These are phyloP conservation scores for Calliphora vicina DNA, from an alignment of 1,140 invertebrate species.

Conservation along the genomic window DNA sequence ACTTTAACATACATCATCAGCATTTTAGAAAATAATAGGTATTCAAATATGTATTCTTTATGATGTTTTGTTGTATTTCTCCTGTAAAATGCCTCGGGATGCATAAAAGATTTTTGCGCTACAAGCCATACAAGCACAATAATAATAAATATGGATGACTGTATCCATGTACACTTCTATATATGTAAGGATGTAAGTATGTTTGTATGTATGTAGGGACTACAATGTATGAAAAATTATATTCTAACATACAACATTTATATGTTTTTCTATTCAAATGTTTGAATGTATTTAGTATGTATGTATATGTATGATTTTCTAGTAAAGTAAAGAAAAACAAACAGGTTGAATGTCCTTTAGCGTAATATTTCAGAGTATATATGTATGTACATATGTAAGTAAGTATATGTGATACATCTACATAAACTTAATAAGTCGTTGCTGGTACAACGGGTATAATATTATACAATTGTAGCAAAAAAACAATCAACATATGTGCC, in stretches of 20 bases:
- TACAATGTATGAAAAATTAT: not conserved
- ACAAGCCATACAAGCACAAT: not conserved
- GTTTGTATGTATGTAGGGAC: not conserved
- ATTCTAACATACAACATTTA: too few relatives aligned
- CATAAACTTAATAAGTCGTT: not conserved
- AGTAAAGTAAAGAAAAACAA: not conserved
- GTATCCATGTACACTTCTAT: not conserved
- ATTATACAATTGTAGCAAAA: not conserved
- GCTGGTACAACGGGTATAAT: not conserved
- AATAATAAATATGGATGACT: not conserved
- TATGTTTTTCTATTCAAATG: too few relatives aligned
- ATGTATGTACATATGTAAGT: not conserved
- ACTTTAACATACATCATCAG: too few relatives aligned
- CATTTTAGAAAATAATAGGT: not conserved
- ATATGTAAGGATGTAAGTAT: not conserved
- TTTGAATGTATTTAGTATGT: too few relatives aligned
- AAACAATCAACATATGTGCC: not conserved
- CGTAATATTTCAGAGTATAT: not conserved
- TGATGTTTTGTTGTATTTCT: too few relatives aligned
- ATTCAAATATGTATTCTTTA: not conserved
- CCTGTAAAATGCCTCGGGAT: not conserved
- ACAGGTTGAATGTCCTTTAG: slow-evolving; percentile 12
- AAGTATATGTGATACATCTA: not conserved
- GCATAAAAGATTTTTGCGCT: not conserved
- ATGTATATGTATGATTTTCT: too few relatives aligned